phyloP scores from a whole-genome alignment of 2,797 vertebrate genomes.

The Onychomys leucogaster region DNA sequence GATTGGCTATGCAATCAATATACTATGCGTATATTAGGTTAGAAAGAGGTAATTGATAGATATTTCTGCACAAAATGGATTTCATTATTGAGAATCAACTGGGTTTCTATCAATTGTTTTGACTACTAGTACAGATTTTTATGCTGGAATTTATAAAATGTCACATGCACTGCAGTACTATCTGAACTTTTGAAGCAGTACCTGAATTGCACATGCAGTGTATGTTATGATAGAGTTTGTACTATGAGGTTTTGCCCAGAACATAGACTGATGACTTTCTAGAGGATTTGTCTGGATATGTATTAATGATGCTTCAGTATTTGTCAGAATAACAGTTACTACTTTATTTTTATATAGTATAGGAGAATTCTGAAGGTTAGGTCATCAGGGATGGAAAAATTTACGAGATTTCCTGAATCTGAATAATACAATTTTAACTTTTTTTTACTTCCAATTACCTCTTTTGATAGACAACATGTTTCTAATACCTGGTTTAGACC shows the following conservation, averaged over 20 bases:
- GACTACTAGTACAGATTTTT: background rate
- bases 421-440: background rate
- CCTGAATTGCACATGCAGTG: background rate
- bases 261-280: background rate
- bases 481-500: background rate
- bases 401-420: background rate
- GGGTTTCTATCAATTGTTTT: background rate
- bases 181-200: background rate
- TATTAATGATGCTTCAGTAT: background rate
- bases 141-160: background rate
- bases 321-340: constrained; percentile 19
- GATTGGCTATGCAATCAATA: background rate
- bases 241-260: constrained; percentile 5
- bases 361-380: background rate
- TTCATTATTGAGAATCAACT: background rate
- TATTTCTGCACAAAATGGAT: background rate
- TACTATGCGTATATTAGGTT: background rate
- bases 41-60: background rate
- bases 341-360: background rate
- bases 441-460: background rate
- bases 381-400: background rate
- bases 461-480: background rate
- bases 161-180: background rate
- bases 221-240: constrained; percentile 9
- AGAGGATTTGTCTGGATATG: background rate